Percentiles rank a stretch among this genome's conserved stretches.
Conservation (phyloP, 1,140 invertebrate genomes). For the Ylistrum balloti region DNA sequence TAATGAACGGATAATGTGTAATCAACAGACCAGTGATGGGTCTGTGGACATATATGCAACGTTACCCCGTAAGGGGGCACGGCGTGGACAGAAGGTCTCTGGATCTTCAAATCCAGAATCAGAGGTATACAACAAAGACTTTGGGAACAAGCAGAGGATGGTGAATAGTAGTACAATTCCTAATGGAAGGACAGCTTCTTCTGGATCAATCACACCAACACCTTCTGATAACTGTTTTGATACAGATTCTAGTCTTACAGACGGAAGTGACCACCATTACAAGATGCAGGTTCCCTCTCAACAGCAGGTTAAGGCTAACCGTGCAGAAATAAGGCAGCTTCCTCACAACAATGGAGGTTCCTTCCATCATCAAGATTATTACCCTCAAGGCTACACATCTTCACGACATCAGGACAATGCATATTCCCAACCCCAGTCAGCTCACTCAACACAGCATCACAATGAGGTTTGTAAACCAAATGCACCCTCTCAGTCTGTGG, state of each 20-base stretch:
- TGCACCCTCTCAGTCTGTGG: neutral
- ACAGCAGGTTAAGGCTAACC: constrained; percentile 62
- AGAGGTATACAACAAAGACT: constrained; percentile 46
- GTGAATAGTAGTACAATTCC: constrained; percentile 48
- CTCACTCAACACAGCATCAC: neutral
- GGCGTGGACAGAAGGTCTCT: constrained; percentile 52
- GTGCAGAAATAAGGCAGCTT: constrained; percentile 69
- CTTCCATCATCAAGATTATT: neutral
- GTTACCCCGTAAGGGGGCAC: constrained; percentile 64
- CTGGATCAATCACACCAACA: constrained; percentile 60
- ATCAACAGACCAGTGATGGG: constrained; percentile 7
- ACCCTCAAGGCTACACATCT: neutral
- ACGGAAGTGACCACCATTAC: constrained; percentile 57
- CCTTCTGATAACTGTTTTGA: constrained; percentile 53
- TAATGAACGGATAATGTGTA: constrained; percentile 43
- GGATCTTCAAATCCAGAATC: constrained; percentile 45
- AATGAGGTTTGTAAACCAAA: constrained; percentile 7
- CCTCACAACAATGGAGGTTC: constrained; percentile 59
- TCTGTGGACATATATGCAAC: constrained; percentile 70
- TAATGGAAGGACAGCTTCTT: constrained; percentile 48
- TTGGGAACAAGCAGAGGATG: constrained; percentile 65
- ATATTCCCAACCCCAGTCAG: neutral
- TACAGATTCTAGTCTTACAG: constrained; percentile 55
- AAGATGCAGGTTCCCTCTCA: constrained; percentile 57
- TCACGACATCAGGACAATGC: neutral